phyloP scores from a whole-genome alignment of 2,113 vertebrate species.

The Callipepla squamata region DNA sequence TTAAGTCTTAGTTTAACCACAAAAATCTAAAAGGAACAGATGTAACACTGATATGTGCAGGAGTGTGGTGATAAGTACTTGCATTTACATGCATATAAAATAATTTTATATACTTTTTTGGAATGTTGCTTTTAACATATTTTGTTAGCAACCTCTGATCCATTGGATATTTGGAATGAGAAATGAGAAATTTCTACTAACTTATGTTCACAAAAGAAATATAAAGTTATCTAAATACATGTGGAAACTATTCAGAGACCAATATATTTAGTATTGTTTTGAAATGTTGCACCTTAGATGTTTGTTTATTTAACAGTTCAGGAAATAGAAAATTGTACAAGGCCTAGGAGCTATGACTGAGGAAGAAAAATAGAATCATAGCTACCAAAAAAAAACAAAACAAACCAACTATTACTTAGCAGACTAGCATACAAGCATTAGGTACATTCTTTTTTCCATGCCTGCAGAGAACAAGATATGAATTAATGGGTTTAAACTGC shows the following conservation, averaged over 20 bases:
- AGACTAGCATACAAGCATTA: neutral
- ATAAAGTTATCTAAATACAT: neutral
- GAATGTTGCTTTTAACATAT: neutral
- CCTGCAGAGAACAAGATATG: neutral
- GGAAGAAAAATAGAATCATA: neutral
- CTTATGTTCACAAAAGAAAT: neutral
- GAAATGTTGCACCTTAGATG: neutral
- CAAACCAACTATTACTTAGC: neutral
- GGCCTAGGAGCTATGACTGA: neutral
- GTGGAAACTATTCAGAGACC: neutral
- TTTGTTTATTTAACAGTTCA: neutral
- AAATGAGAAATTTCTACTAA: neutral
- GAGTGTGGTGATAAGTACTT: neutral
- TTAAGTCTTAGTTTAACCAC: neutral
- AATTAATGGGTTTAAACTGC: neutral
- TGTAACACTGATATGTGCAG: neutral
- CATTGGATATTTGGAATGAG: neutral
- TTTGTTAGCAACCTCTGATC: neutral
- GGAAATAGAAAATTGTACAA: neutral
- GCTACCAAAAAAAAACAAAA: neutral
- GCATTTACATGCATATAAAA: neutral
- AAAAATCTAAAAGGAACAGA: neutral
- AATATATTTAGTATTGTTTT: neutral
- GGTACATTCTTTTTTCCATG: fast-evolving
- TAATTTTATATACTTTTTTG: neutral